These are phyloP conservation scores for Orestias chungarensis DNA, from an alignment of 2,797 vertebrate species.

Conservation along the genomic window DNA sequence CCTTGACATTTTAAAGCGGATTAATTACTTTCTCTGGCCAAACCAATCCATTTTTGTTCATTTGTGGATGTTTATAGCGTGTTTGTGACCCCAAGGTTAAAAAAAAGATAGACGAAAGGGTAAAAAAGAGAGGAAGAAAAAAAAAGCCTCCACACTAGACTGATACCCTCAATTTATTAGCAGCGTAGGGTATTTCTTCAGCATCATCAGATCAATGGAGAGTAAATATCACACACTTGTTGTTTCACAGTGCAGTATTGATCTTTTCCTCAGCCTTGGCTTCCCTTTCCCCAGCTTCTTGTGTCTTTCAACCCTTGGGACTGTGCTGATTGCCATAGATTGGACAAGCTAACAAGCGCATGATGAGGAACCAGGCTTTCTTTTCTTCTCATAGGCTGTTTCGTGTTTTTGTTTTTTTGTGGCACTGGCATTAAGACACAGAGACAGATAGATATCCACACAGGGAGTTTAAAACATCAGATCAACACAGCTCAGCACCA, in stretches of 20 bases:
- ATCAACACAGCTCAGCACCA: conserved; percentile 77
- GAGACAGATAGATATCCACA: conserved; percentile 80
- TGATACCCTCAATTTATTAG: conserved; percentile 98
- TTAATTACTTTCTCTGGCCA: conserved; percentile 84
- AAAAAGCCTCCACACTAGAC: conserved; percentile 83
- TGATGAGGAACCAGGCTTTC: conserved; percentile 92
- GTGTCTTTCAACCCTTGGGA: conserved; percentile 98
- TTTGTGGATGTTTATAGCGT: conserved; percentile 86
- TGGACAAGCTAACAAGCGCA: conserved; percentile 99
- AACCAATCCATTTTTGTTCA: conserved; percentile 85
- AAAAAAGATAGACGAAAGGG: conserved; percentile 62
- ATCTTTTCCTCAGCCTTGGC: conserved; percentile 97
- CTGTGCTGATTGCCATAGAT: conserved; percentile 98
- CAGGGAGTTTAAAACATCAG: conserved; percentile 76
- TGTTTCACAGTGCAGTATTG: conserved; percentile 98
- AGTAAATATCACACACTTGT: conserved; percentile 99
- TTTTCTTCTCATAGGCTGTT: conserved; percentile 82
- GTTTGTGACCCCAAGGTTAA: conserved; percentile 88
- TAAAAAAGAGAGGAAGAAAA: conserved; percentile 49
- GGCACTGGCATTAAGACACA: conserved; percentile 82
- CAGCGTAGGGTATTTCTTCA: conserved; percentile 98
- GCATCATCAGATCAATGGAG: conserved; percentile 99
- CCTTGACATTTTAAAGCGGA: conserved; percentile 82
- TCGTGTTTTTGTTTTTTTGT: conserved; percentile 78
- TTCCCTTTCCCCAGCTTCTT: conserved; percentile 89